Conservation (phyloP, 1,140 invertebrate genomes). For the Achroia grisella region DNA sequence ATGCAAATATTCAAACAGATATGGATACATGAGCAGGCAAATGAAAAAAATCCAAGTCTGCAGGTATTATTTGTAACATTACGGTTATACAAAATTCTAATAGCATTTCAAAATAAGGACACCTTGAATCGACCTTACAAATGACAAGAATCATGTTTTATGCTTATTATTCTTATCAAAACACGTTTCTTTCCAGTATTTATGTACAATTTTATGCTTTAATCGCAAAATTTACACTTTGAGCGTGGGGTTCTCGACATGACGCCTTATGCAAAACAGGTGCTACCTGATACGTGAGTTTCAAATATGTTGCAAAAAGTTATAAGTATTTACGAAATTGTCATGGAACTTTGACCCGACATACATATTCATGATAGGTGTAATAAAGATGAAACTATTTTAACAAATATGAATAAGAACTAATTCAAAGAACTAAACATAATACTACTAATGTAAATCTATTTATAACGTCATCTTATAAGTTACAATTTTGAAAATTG, state of each 20-base stretch:
- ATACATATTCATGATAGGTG: background rate
- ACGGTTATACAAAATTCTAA: conserved; percentile 13
- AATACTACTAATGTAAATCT: too few relatives aligned
- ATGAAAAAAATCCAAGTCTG: too few relatives aligned
- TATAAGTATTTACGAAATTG: conserved; percentile 4
- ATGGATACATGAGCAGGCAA: too few relatives aligned
- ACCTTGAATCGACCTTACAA: conserved; percentile 46
- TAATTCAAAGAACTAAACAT: too few relatives aligned
- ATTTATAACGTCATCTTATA: background rate
- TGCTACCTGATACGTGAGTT: conserved; percentile 62
- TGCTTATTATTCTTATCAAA: conserved; percentile 55
- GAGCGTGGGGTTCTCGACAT: conserved; percentile 60
- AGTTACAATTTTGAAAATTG: conserved; percentile 23
- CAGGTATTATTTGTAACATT: too few relatives aligned
- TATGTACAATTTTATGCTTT: conserved; percentile 62
- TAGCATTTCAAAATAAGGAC: conserved; percentile 33
- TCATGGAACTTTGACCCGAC: conserved; percentile 7
- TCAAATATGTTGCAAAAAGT: conserved; percentile 4
- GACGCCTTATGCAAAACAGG: conserved; percentile 70
- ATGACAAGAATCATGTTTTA: conserved; percentile 28
- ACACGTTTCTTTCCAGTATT: conserved; percentile 47
- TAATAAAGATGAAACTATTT: too few relatives aligned
- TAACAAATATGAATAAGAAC: too few relatives aligned
- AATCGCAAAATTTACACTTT: conserved; percentile 71
- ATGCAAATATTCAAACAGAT: too few relatives aligned